Base-by-base conservation (phyloP, 2,888 invertebrate species). In the Smittia aterrima region DNA sequence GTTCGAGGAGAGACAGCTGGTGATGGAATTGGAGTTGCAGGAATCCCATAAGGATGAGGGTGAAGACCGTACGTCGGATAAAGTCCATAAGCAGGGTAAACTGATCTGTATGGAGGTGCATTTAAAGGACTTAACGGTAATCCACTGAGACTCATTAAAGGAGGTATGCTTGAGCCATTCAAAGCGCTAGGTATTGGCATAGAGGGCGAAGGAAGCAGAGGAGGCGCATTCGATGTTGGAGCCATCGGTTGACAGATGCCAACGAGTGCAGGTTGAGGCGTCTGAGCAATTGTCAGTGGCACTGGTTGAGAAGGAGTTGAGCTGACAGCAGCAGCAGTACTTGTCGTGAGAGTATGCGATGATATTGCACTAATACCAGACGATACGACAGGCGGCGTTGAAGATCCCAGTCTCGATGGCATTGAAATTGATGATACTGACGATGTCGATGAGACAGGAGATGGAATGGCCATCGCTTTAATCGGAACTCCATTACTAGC, bases 31-130 rank as follows among this genome's bases (percentile, higher is more conserved):
- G 86, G 58, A 7, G 72, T 84, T 40, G 87, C 85, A 38, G 87
- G 86, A 78, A 90, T 85, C 79, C 74, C 74, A 80, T 92, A 92
- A 54, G 91, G 90, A 79, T 90, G 90, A 82, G 91, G 88, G 82
- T 89, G 88, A 76, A 89, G 81, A 74, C 91, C 90, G 79, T 92
- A 92, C 0, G 93, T 93, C 13, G 93, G 89, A 80, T 93, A 93
- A 76, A 93, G 85, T 9, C 87, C 84, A 79, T 83, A 82, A 75
- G 80, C 80, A 11, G 86, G 85, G 80, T 83, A 83, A 40, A 80
- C 79, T 74, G 81, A 78, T 62, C 83, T 79, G 76, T 83, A 83
- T 74, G 81, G 81, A 64, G 82, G 79, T 11, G 83, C 77, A 75
- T 75, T 77, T 67, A 78, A 77, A 74, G 80, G 71, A 53, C 71